A percentile compares a stretch with the other conserved stretches of the same genome.
Evolutionary conservation across 1,140 invertebrate species (phyloP).

Genomic region (Dinothrombium tinctorium): DNA sequence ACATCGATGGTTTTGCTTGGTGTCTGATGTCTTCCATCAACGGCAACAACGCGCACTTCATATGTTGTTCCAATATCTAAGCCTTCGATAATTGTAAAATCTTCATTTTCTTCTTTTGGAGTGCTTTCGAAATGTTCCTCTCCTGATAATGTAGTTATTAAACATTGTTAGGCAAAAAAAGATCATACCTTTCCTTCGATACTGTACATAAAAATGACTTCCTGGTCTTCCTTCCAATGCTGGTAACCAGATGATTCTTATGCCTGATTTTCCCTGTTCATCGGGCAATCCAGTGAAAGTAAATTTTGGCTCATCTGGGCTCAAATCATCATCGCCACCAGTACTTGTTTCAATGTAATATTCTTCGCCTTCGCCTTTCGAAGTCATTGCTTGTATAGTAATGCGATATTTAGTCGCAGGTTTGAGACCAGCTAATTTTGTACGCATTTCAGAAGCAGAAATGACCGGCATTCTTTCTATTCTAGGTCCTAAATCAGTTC

Average conservation of each 20-base stretch:
- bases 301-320: constrained; percentile 50
- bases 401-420: constrained; percentile 71
- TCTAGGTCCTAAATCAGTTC: constrained; percentile 28
- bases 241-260: constrained; percentile 57
- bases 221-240: constrained; percentile 35
- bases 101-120: constrained; percentile 39
- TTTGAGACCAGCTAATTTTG: constrained; percentile 57
- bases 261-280: constrained; percentile 42
- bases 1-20: constrained; percentile 47
- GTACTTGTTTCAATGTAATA: constrained; percentile 18
- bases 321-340: constrained; percentile 10
- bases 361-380: constrained; percentile 43
- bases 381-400: constrained; percentile 49
- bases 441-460: constrained; percentile 44
- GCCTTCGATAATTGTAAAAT: constrained; percentile 35
- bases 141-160: constrained; percentile 18
- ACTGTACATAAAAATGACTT: constrained; percentile 71
- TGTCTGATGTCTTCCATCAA: constrained; percentile 53
- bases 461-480: constrained; percentile 47
- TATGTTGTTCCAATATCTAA: constrained; percentile 59
- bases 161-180: constrained; percentile 6
- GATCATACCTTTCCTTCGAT: constrained; percentile 26
- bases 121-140: constrained; percentile 32
- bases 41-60: constrained; percentile 68
- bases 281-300: constrained; percentile 37